These are phyloP conservation scores for Embiotoca jacksoni DNA, from an alignment of 2,113 vertebrate genomes.

Conservation along the genomic window DNA sequence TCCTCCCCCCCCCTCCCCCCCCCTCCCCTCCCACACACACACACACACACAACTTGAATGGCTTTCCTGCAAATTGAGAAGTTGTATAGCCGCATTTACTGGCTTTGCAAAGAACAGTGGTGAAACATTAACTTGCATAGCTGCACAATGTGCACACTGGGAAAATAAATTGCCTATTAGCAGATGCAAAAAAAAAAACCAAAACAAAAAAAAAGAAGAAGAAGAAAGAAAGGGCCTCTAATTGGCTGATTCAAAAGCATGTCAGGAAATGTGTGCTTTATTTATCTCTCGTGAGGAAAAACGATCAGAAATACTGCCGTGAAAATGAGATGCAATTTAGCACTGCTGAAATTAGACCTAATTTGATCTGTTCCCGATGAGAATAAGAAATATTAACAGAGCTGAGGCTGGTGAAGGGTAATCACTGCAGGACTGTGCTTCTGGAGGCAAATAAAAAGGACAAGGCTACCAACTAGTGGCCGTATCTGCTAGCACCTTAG, in stretches of 20 bases:
- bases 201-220: too few relatives aligned
- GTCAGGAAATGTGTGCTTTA: background rate
- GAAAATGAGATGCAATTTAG: background rate
- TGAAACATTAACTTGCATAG: background rate
- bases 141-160: background rate
- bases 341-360: background rate
- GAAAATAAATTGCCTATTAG: background rate
- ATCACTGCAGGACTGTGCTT: too few relatives aligned
- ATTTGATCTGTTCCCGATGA: background rate
- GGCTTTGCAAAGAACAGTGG: background rate
- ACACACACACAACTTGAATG: conserved; percentile 16
- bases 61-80: conserved; percentile 7
- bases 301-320: background rate
- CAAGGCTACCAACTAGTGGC: conserved; percentile 71
- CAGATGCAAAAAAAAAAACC: background rate
- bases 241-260: background rate
- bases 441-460: background rate
- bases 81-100: background rate
- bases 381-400: background rate
- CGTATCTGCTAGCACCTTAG: background rate
- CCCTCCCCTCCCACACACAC: background rate
- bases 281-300: too few relatives aligned
- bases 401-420: background rate
- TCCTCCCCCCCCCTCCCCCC: background rate
- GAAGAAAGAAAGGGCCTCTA: background rate